These are phyloP conservation scores for Leptopilina clavipes DNA, from an alignment of 1,140 invertebrate species.

Conservation along the genomic window DNA sequence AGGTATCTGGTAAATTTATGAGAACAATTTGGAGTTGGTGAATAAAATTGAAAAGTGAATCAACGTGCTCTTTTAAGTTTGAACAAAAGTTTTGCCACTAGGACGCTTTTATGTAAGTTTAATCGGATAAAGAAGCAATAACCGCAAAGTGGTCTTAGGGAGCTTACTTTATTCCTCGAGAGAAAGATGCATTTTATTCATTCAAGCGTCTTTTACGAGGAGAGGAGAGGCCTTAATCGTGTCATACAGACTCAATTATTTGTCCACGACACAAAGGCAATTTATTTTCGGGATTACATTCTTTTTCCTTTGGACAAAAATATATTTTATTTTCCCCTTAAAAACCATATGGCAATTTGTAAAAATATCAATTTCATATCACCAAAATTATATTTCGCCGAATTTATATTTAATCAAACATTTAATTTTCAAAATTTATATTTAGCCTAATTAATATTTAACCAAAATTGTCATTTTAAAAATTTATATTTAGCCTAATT, in stretches of 20 bases:
- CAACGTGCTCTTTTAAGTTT: background rate
- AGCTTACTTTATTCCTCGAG: slow-evolving; percentile 5
- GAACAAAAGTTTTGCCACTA: background rate
- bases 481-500: too few relatives aligned
- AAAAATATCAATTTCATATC: too few relatives aligned
- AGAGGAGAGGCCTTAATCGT: background rate
- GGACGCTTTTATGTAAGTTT: slow-evolving; percentile 13
- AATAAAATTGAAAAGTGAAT: slow-evolving; percentile 10
- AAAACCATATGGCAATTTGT: background rate
- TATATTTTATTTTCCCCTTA: background rate
- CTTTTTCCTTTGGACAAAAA: too few relatives aligned
- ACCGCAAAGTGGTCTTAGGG: slow-evolving; percentile 9
- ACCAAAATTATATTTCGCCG: too few relatives aligned
- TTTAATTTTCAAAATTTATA: too few relatives aligned
- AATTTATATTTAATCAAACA: too few relatives aligned
- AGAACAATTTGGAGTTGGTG: background rate
- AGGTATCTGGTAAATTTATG: too few relatives aligned
- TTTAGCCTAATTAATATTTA: too few relatives aligned
- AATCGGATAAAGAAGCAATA: slow-evolving; percentile 28
- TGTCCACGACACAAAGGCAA: background rate
- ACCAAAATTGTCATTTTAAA: too few relatives aligned
- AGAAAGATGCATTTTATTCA: slow-evolving; percentile 2
- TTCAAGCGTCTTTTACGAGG: slow-evolving; percentile 15
- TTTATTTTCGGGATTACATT: background rate
- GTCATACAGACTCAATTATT: background rate